Percentiles rank a stretch among this genome's conserved stretches.
Evolutionary conservation across 2,113 vertebrate species (phyloP).

Genomic region (Brienomyrus brachyistius): DNA sequence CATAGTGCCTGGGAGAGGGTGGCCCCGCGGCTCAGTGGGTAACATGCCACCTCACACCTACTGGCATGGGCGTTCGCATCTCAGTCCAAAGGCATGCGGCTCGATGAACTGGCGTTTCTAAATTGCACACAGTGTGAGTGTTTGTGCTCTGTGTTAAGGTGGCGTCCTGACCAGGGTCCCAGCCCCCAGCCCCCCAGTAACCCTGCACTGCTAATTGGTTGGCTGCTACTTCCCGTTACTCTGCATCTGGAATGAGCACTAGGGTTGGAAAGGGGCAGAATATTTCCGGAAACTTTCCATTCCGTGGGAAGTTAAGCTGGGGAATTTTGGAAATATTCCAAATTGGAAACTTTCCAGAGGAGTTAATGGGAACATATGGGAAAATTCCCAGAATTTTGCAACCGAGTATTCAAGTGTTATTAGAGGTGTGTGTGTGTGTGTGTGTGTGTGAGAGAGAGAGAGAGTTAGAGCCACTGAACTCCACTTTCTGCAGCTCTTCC

Average conservation of each 20-base stretch:
- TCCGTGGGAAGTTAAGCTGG: not conserved
- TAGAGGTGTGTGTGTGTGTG: not conserved
- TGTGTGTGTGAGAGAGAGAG: not conserved
- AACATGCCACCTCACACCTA: not conserved
- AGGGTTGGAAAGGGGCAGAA: not conserved
- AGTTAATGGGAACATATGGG: not conserved
- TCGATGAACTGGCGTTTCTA: not conserved
- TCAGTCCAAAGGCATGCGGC: not conserved
- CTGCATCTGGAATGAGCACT: not conserved
- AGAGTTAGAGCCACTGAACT: constrained; percentile 32
- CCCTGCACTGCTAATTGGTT: not conserved
- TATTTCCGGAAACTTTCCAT: not conserved
- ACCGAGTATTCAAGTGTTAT: not conserved
- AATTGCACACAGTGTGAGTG: not conserved
- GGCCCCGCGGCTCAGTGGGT: not conserved
- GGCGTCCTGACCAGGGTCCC: not conserved
- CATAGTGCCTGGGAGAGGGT: not conserved
- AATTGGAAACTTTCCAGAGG: not conserved
- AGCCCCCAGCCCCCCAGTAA: not conserved
- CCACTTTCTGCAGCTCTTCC: constrained; percentile 41
- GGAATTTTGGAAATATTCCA: not conserved
- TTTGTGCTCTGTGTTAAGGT: not conserved
- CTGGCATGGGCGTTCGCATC: not conserved
- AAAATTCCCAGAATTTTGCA: not conserved
- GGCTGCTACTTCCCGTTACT: not conserved